Conservation (phyloP, 1,140 invertebrate genomes). For the Megalopta genalis region DNA sequence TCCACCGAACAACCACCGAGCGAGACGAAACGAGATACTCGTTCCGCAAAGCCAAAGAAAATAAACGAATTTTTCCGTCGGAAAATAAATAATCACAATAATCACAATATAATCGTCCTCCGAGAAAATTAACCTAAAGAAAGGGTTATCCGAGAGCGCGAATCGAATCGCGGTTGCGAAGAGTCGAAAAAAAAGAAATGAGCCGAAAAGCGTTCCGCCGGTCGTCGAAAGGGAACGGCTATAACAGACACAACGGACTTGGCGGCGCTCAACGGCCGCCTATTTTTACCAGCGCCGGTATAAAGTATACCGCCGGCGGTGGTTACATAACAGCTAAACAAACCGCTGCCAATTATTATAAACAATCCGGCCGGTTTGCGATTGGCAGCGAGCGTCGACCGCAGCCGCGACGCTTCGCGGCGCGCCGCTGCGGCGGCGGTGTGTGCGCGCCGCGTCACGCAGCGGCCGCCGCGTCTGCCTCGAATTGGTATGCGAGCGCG, state of each 20-base stretch:
- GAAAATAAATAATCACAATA: no score
- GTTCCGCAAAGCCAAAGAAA: no score
- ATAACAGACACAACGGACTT: conserved; percentile 64
- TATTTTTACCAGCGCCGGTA: conserved; percentile 70
- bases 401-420: background rate
- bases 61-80: no score
- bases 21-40: no score
- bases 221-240: conserved; percentile 56
- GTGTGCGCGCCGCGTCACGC: no score
- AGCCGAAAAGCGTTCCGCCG: conserved; percentile 41
- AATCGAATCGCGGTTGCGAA: no score
- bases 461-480: conserved; percentile 33
- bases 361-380: conserved; percentile 62
- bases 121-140: no score
- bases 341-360: conserved; percentile 76
- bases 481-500: conserved; percentile 57
- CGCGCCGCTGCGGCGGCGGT: background rate
- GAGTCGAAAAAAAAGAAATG: background rate
- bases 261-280: conserved; percentile 54
- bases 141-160: no score
- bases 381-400: conserved; percentile 44
- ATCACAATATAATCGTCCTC: no score
- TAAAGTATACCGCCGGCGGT: conserved; percentile 66
- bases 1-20: no score
- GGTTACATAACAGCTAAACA: conserved; percentile 73